phyloP scores from a whole-genome alignment of 2,797 vertebrate genomes.

The Ambastaia sidthimunki region DNA sequence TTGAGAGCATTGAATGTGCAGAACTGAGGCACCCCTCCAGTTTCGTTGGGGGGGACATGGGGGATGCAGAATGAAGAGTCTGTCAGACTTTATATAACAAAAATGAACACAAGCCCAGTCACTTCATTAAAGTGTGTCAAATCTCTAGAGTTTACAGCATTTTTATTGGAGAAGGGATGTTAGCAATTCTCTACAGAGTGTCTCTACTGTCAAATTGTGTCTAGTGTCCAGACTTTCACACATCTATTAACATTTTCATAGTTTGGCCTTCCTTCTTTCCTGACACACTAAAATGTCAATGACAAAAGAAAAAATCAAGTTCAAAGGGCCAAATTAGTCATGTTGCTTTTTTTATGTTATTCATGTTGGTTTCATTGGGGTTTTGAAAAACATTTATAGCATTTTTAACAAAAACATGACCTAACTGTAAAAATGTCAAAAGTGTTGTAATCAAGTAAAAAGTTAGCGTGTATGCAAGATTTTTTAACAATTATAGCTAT shows the following conservation, averaged over 20 bases:
- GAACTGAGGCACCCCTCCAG: slow-evolving; percentile 20
- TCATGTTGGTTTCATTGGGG: neutral
- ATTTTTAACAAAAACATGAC: neutral
- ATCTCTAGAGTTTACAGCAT: slow-evolving; percentile 16
- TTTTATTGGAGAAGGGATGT: neutral
- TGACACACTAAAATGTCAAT: neutral
- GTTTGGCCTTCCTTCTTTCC: neutral
- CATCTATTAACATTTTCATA: neutral
- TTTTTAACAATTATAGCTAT: no score
- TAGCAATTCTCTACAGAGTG: neutral
- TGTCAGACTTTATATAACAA: slow-evolving; percentile 19
- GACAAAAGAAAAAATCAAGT: neutral
- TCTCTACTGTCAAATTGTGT: neutral
- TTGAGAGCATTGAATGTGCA: slow-evolving; percentile 20
- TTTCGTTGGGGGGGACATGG: neutral
- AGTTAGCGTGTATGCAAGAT: no score
- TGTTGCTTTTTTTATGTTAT: neutral
- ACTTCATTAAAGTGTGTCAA: slow-evolving; percentile 22
- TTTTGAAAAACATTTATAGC: neutral
- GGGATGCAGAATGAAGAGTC: neutral
- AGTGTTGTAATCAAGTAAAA: neutral
- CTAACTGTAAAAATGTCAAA: no score
- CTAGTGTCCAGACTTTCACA: neutral
- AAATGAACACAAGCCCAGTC: slow-evolving; percentile 8
- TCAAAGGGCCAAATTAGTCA: neutral